These are phyloP conservation scores for Parascotia fuliginaria DNA, from an alignment of 2,888 invertebrate genomes.

Conservation along the genomic window DNA sequence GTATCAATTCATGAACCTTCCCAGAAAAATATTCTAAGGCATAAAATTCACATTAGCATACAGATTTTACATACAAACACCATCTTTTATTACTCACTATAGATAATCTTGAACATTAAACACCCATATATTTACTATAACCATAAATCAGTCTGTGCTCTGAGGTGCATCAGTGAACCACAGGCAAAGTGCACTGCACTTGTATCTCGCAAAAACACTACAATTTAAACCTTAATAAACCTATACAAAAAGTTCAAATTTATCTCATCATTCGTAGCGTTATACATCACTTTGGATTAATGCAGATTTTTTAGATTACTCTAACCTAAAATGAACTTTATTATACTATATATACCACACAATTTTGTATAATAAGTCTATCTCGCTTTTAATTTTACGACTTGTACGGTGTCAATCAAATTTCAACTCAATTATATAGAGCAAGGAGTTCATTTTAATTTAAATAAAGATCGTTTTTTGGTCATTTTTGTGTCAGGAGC, in stretches of 20 bases:
- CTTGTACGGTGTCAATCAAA: constrained; percentile 25
- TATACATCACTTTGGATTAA: constrained; percentile 43
- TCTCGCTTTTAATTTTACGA: constrained; percentile 61
- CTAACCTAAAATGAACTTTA: constrained; percentile 65
- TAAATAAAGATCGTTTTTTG: constrained; percentile 28
- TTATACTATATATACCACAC: constrained; percentile 53
- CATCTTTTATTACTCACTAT: constrained; percentile 57
- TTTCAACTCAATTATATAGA: constrained; percentile 27
- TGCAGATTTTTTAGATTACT: constrained; percentile 33
- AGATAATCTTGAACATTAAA: constrained; percentile 81
- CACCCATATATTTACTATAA: constrained; percentile 82
- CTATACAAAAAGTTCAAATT: constrained; percentile 14
- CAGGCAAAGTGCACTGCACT: constrained; percentile 80
- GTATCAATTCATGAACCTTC: constrained; percentile 18
- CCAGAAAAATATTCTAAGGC: constrained; percentile 34
- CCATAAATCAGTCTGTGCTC: constrained; percentile 80
- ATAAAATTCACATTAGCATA: constrained; percentile 46
- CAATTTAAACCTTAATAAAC: constrained; percentile 35
- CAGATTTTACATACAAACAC: constrained; percentile 47
- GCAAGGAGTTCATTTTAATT: constrained; percentile 32
- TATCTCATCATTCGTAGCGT: neutral
- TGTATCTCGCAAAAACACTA: constrained; percentile 40
- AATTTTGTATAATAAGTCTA: constrained; percentile 51
- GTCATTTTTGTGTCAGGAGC: constrained; percentile 44
- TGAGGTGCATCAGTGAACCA: constrained; percentile 73